Base-by-base conservation (phyloP, 2,797 vertebrate species). In the Clarias laeviceps region DNA sequence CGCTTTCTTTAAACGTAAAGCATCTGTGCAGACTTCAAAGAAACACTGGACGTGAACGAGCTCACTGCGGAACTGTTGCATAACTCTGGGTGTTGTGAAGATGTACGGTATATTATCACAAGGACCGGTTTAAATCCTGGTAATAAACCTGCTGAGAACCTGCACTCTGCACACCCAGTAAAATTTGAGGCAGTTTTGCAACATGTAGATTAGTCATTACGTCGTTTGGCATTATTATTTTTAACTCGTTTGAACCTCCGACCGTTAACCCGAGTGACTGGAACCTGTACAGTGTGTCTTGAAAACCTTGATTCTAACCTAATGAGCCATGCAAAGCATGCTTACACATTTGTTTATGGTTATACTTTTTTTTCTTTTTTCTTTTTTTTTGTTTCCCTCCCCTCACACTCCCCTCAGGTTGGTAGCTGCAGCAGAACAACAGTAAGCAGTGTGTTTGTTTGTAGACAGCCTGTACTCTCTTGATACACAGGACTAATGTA, bases 391-490 rank as follows among this genome's bases (percentile, higher is more conserved):
- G 37, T 37, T 29, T 12, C 40, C 50, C 50, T 50, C 2, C 2
- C 11, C 45, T 50, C 45, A 50, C 12, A 50, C 45, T 50, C 56
- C 40, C 29, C 27, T 27, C 50, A 50, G 59, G 17, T 59, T 24
- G 32, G 29, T 74, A 82, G 45, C 68, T 82, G 22, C 61, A 22
- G n/a, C 29, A 76, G 29, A 50, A 14, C n/a, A 69, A 15, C 34
- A 69, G 64, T 14, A 37, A 78, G 32, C 62, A 17, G n/a, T 50
- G 54, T 82, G 64, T 87, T 65, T 80, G 54, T 74, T 84, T 80
- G 45, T 20, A 27, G 32, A 57, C 77, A 27, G 77, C 22, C 2
- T 24, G 61, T 73, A n/a, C 29, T 45, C 24, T 68, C 76, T 57
- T n/a, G 1, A 59, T 74, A 15, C 18, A 6, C 24, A 5, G 27